Conservation (phyloP, 2,113 vertebrate genomes). For the Pituophis catenifer region DNA sequence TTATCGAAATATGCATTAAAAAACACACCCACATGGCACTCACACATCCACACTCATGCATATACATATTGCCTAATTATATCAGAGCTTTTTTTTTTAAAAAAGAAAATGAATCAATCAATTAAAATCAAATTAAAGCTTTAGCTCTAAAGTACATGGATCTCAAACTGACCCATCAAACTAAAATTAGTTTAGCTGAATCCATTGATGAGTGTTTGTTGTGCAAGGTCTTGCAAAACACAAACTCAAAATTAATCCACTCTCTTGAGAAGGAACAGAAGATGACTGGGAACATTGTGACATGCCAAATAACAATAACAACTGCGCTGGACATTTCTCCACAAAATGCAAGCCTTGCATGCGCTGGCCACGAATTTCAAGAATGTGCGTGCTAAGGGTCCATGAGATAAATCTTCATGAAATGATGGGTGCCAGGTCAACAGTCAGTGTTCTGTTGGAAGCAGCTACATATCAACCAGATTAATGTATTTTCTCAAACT, state of each 20-base stretch:
- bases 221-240: neutral
- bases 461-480: neutral
- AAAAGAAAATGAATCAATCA: neutral
- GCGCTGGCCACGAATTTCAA: neutral
- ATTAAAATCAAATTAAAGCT: neutral
- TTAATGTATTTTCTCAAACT: neutral
- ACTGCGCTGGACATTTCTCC: slow-evolving; percentile 1
- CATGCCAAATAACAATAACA: neutral
- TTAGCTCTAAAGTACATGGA: neutral
- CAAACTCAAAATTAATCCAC: neutral
- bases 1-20: neutral
- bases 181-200: neutral
- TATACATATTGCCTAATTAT: neutral
- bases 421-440: slow-evolving; percentile 4
- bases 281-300: neutral
- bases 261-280: neutral
- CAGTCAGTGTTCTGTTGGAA: neutral
- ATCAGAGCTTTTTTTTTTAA: neutral
- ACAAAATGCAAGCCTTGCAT: neutral
- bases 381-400: slow-evolving; percentile 9
- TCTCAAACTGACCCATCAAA: neutral
- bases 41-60: neutral
- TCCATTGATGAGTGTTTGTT: neutral
- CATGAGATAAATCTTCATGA: slow-evolving; percentile 9
- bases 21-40: neutral